Conservation (phyloP, 37 sponge, comb jelly and placozoan genomes). For the Spongilla lacustris region DNA sequence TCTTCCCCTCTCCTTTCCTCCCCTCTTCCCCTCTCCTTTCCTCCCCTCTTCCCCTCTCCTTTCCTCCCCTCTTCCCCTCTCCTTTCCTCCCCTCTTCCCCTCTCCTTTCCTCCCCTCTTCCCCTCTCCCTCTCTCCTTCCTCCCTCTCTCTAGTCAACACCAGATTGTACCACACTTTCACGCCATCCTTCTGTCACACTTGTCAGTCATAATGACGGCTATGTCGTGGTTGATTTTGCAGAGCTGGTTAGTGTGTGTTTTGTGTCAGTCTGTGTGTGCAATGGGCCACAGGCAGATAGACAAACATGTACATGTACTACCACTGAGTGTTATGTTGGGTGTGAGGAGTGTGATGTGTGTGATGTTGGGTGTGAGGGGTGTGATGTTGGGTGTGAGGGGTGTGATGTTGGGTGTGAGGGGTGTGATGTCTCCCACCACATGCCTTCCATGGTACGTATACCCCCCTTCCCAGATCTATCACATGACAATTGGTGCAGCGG, state of each 20-base stretch:
- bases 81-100: not conserved
- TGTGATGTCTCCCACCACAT: too few species aligned
- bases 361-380: too few species aligned
- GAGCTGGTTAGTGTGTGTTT: not conserved
- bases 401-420: too few species aligned
- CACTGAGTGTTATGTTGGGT: too few species aligned
- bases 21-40: not conserved
- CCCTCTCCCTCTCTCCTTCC: not conserved
- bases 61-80: not conserved
- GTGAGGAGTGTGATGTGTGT: too few species aligned
- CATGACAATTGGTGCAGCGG: too few species aligned
- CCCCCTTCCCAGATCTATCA: too few species aligned
- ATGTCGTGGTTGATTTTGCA: not conserved
- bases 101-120: not conserved
- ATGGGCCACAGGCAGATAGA: too few species aligned
- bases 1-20: not conserved
- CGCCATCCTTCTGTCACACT: not conserved
- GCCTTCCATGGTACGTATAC: too few species aligned
- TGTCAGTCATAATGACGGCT: not conserved
- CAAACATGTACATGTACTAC: too few species aligned
- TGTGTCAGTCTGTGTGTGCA: not conserved
- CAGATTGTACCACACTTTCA: not conserved
- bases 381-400: too few species aligned
- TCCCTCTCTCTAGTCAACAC: not conserved
- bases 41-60: not conserved